Percentiles rank a stretch among this genome's conserved stretches.
Evolutionary conservation across 2,888 invertebrate genomes (phyloP).

Genomic region (Oithona nana): DNA sequence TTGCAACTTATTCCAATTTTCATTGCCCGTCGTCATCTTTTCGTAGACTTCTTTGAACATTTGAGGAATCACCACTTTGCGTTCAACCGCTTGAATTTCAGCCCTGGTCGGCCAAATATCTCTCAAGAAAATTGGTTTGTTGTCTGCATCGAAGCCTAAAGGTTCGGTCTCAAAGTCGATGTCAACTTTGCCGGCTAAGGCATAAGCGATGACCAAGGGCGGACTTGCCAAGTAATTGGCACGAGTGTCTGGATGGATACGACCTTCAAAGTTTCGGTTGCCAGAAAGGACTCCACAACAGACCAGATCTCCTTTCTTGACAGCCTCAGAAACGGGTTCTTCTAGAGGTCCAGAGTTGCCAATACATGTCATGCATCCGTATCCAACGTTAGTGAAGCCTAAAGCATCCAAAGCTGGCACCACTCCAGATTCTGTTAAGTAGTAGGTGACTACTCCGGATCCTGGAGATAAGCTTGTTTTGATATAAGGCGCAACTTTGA

Average conservation of each 20-base stretch:
- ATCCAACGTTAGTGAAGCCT: slow-evolving; percentile 86
- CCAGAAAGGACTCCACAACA: slow-evolving; percentile 91
- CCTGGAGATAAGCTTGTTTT: slow-evolving; percentile 94
- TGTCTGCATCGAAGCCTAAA: slow-evolving; percentile 45
- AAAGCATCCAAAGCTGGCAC: slow-evolving; percentile 64
- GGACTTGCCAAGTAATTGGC: slow-evolving; percentile 96
- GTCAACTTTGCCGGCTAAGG: slow-evolving; percentile 79
- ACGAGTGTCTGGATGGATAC: slow-evolving; percentile 86
- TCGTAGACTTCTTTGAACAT: slow-evolving; percentile 66
- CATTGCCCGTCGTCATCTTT: slow-evolving; percentile 46
- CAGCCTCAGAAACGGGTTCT: slow-evolving; percentile 67
- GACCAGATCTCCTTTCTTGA: slow-evolving; percentile 79
- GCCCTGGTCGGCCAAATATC: slow-evolving; percentile 88
- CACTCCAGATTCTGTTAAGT: slow-evolving; percentile 69
- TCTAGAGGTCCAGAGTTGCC: slow-evolving; percentile 91
- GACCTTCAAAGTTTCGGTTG: slow-evolving; percentile 92
- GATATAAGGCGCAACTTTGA: slow-evolving; percentile 72
- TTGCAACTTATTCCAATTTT: slow-evolving; percentile 58
- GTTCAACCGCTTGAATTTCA: slow-evolving; percentile 76
- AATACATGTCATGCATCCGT: slow-evolving; percentile 98
- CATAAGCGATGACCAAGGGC: slow-evolving; percentile 85
- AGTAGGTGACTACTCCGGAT: slow-evolving; percentile 80
- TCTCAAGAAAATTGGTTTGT: slow-evolving; percentile 52
- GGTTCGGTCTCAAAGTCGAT: slow-evolving; percentile 86
- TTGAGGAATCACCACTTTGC: slow-evolving; percentile 70